A percentile compares a stretch with the other conserved stretches of the same genome.
These are phyloP conservation scores for Papilio xuthus DNA, from an alignment of 1,140 invertebrate genomes.

Conservation along the genomic window DNA sequence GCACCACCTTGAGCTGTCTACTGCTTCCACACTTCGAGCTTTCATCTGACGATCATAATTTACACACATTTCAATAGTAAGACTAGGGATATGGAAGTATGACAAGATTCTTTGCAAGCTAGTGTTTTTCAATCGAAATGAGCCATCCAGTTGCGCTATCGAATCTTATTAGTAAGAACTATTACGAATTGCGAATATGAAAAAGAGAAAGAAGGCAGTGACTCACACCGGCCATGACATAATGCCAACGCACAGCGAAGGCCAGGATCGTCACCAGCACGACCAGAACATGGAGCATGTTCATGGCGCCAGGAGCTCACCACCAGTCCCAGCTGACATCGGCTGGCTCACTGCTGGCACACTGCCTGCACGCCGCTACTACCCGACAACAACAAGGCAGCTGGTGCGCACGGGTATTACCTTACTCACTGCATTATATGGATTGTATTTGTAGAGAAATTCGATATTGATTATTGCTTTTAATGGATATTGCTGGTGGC, in stretches of 20 bases:
- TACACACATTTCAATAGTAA: neutral
- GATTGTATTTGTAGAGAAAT: neutral
- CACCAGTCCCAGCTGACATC: neutral
- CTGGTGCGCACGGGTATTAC: neutral
- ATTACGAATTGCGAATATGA: no score
- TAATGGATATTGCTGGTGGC: neutral
- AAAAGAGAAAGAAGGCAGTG: no score
- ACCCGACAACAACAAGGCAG: neutral
- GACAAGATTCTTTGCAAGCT: neutral
- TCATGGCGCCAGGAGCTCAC: constrained; percentile 33
- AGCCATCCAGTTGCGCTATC: neutral
- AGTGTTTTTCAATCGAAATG: neutral
- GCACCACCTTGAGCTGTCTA: neutral
- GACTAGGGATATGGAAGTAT: no score
- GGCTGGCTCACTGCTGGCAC: neutral
- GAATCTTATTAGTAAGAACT: neutral
- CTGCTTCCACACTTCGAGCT: neutral
- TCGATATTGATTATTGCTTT: neutral
- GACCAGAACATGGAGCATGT: constrained; percentile 46
- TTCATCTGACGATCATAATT: constrained; percentile 8
- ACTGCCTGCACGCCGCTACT: neutral
- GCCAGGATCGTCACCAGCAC: constrained; percentile 48
- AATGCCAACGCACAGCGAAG: constrained; percentile 43
- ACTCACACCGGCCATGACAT: constrained; percentile 40
- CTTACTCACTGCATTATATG: neutral